Evolutionary conservation across 2,797 vertebrate genomes (phyloP), one percentile per base, ranked within the genome.

Genomic region (Gorsachius magnificus): DNA sequence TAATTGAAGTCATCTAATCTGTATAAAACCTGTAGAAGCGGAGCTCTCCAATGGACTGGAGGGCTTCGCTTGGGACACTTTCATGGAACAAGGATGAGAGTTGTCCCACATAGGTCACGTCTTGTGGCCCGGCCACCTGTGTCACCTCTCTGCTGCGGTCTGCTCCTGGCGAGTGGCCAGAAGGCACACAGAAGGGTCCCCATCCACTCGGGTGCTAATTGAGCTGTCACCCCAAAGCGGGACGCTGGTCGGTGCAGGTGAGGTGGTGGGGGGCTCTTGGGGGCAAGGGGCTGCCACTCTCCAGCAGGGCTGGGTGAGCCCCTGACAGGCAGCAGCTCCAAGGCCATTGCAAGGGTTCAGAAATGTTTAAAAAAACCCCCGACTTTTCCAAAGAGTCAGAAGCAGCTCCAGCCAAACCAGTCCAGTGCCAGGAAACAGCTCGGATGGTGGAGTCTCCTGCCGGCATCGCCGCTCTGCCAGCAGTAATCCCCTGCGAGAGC

Each of bases 401-500:
- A 88, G 79, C 35, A 2, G 31, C 69, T 88, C 71, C 66, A 93
- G 83, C 89, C 84, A 65, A 94, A 72, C 4, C 70, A 78, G 19
- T 28, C 33, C 4, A 0, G 79, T 94, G 96, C 96, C 91, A 92
- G 87, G 69, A 82, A 95, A 63, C 90, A 94, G 96, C 94, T 95
- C 58, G 54, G 75, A 43, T 93, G 89, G 89, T 88, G 72, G 79
- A 90, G 91, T 72, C 87, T 93, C 92, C 95, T 86, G 93, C 89
- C 50, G 83, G 81, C 92, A 87, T 28, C 5, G 0, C 45, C 1
- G 1, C 84, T 64, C 54, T 96, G 95, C 96, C 95, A 96, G 75
- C 91, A 93, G 82, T 91, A 69, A 96, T 94, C 96, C 96, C 68
- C 74, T 24, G 87, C 11, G 22, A 93, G 79, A 88, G 71, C 75